Evolutionary conservation across 2,888 invertebrate species (phyloP), one percentile per base, ranked within the genome.

Genomic region (Rotaria macrura): DNA sequence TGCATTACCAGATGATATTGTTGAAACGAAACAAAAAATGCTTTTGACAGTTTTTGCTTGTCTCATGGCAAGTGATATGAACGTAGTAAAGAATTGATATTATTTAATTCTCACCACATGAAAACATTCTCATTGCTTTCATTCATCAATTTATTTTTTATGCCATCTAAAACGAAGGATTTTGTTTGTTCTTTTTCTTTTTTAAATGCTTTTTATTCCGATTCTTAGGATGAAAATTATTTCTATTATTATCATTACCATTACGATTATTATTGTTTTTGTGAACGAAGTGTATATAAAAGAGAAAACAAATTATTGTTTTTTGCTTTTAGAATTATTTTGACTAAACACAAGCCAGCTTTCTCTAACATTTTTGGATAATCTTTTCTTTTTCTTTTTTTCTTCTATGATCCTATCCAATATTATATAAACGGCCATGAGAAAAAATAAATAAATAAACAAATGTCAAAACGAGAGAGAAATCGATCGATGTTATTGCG

Each of bases 21-120:
- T 96, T 55, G 97, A 99, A 92, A 94, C 96, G 40, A 98, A 98
- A 91, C 95, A 94, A 86, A 99, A 97, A 92, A 96, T 99, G 97
- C 95, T 99, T 87, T 96, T 99, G 97, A 99, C 99, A 7, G 95
- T 99, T 88, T 99, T 99, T 92, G 98, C 99, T 49, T 98, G 98
- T 91, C 93, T 99, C 89, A 99, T 99, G 98, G 43, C 79, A 25
- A 79, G 79, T 43, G 79, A 79, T 79, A 43, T 79, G 43, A 40
- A 79, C 25, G 25, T 40, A 43, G 43, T 25, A 79, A 43, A 38
- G 38, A 38, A 34, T 34, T 65, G 38, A 65, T 5, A 17, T 65
- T 47, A 34, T 34, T 65, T 20, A 65, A 6, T 17, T 49, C 17
- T 14, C 49, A 49, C 17, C 2, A 14, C 2, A 49, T 17, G 49